Evolutionary conservation across 2,888 invertebrate genomes (phyloP).

Genomic region (Archips crataeganus): DNA sequence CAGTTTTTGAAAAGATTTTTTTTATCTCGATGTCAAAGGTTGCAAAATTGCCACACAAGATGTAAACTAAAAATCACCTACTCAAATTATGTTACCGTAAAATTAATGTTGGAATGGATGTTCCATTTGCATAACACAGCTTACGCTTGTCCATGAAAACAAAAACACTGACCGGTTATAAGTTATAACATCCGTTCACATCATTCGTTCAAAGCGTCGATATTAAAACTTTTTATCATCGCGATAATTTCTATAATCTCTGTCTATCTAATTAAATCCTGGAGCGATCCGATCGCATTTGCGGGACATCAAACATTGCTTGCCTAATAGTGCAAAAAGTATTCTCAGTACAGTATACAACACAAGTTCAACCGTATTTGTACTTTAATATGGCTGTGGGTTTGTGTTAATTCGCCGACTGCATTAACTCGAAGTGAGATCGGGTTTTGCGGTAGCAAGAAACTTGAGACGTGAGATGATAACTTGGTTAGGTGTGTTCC

Average conservation of each 20-base stretch:
- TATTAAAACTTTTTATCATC: slow-evolving; percentile 24
- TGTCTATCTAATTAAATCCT: slow-evolving; percentile 34
- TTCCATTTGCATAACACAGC: background rate
- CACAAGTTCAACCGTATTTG: slow-evolving; percentile 23
- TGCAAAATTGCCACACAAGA: background rate
- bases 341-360: slow-evolving; percentile 19
- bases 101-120: background rate
- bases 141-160: background rate
- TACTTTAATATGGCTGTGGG: slow-evolving; percentile 8
- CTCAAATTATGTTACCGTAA: background rate
- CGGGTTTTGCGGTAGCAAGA: slow-evolving; percentile 59
- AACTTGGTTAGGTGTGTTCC: slow-evolving; percentile 46
- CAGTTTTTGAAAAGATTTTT: too few relatives aligned
- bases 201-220: slow-evolving; percentile 16
- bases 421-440: slow-evolving; percentile 46
- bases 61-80: background rate
- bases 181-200: slow-evolving; percentile 24
- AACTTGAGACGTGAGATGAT: slow-evolving; percentile 63
- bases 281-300: slow-evolving; percentile 20
- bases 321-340: slow-evolving; percentile 29
- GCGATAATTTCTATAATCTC: slow-evolving; percentile 16
- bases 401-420: slow-evolving; percentile 29
- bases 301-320: slow-evolving; percentile 33
- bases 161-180: slow-evolving; percentile 5
- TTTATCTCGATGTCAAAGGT: too few relatives aligned